Evolutionary conservation across 2,888 invertebrate species (phyloP), one percentile per base, ranked within the genome.

Genomic region (Lypha dubia): DNA sequence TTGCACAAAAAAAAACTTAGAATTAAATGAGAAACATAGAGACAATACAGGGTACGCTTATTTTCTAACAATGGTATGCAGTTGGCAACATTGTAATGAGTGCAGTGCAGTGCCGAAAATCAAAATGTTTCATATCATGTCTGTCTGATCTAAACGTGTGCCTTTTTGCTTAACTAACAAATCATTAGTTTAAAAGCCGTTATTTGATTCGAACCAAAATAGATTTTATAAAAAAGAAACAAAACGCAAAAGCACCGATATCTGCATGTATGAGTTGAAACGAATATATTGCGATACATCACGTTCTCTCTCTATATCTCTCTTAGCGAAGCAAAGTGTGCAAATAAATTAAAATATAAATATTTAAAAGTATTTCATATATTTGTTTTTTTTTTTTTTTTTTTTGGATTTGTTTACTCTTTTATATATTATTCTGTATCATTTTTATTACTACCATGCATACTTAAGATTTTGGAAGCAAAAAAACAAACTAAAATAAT

Each of bases 101-200:
- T 58, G 35, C 60, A 77, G 77, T 77, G 67, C 56, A 62, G 83
- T n/a, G n/a, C n/a, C n/a, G n/a, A n/a, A 79, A 70, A 67, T 79
- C 24, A 44, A 17, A 24, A 49, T 38, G 65, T 56, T n/a, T n/a
- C n/a, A n/a, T n/a, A n/a, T n/a, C n/a, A n/a, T n/a, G n/a, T 51
- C 22, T 15, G 24, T 68, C 9, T 41, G 44, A 0, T 8, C 20
- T 51, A 8, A 49, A 20, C 17, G 49, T 2, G 15, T 49, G 6
- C 6, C 28, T 63, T 71, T 68, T 15, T 24, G 11, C 38, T 17
- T 41, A 20, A 53, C 44, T 46, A 28, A 60, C 35, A 32, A n/a
- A 5, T 22, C 20, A 65, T 67, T 49, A 28, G 56, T 38, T 62
- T 76, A 70, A 79, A 63, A 83, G 62, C 49, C 17, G 49, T 32